phyloP scores from a whole-genome alignment of 2,113 vertebrate genomes.

The Salvator merianae region DNA sequence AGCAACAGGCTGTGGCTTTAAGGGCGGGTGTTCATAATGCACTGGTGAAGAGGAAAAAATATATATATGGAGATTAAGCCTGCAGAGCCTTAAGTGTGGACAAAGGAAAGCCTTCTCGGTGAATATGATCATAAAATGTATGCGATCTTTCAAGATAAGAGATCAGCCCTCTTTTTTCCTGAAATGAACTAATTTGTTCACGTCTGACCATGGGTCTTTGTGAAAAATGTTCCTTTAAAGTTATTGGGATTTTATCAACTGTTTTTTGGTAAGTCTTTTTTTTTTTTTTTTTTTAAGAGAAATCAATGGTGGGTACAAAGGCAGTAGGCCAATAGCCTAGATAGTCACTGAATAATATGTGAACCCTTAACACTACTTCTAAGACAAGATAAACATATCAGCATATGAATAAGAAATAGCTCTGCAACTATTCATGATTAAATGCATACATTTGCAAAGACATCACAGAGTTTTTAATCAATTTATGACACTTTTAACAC shows the following conservation, averaged over 20 bases:
- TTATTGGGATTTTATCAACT: conserved; percentile 50
- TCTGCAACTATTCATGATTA: conserved; percentile 51
- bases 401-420: conserved; percentile 35
- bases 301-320: conserved; percentile 40
- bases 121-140: no score
- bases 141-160: no score
- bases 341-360: conserved; percentile 48
- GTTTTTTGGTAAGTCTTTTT: conserved; percentile 14
- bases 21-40: no score
- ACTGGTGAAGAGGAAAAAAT: no score
- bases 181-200: no score
- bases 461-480: conserved; percentile 60
- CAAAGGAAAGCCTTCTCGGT: no score
- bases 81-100: no score
- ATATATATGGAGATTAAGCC: no score
- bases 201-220: no score
- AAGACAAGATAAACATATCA: conserved; percentile 51
- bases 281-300: conserved; percentile 21
- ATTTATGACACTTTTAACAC: conserved; percentile 38
- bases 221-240: conserved; percentile 37
- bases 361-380: conserved; percentile 56
- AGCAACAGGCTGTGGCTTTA: no score
- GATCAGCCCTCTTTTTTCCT: no score
- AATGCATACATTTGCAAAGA: conserved; percentile 42
- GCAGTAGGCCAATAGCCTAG: conserved; percentile 50